phyloP scores from a whole-genome alignment of 2,113 vertebrate species.

The Pan troglodytes region NHGRI_mPanTro3-v2.1_pri NC_072417.2:12597501-12598000 shows the following conservation, averaged over 20 bases:
- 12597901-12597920: neutral
- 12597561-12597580: no score
- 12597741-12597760: neutral
- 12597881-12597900: neutral
- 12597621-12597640: neutral
- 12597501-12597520: no score
- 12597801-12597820: neutral
- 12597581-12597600: no score
- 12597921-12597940: slow-evolving; percentile 37
- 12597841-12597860: neutral
- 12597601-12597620: neutral
- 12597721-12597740: neutral
- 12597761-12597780: neutral
- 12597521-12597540: no score
- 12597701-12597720: slow-evolving; percentile 23
- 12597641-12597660: neutral
- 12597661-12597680: neutral
- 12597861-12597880: slow-evolving; percentile 40
- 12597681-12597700: neutral
- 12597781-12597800: neutral
- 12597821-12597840: slow-evolving; percentile 12
- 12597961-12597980: slow-evolving; percentile 32
- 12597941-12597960: slow-evolving; percentile 29
- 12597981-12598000: slow-evolving; percentile 11
- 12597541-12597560: no score